Evolutionary conservation across 2,113 vertebrate genomes (phyloP).

Genomic region (Channa maculata): DNA sequence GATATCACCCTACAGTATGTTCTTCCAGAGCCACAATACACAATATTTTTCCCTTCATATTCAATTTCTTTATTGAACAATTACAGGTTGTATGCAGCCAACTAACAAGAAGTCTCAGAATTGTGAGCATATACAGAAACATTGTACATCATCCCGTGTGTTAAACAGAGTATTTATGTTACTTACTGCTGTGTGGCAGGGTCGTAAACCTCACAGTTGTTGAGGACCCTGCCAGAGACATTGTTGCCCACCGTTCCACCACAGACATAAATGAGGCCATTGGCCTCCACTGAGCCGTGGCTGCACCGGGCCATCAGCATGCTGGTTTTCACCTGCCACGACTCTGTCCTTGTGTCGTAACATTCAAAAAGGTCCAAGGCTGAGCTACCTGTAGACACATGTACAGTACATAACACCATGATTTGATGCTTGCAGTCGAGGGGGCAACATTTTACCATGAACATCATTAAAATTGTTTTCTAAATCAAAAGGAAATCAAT

Average conservation of each 20-base stretch:
- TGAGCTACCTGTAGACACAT: slow-evolving; percentile 87
- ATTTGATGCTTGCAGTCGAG: background rate
- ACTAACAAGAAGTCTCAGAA: background rate
- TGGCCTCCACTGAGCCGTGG: slow-evolving; percentile 94
- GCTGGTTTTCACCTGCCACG: slow-evolving; percentile 95
- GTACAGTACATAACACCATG: no score
- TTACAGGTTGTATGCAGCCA: background rate
- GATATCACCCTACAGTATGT: no score
- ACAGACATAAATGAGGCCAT: slow-evolving; percentile 95
- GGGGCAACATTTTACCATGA: background rate
- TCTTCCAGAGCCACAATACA: background rate
- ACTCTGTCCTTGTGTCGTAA: slow-evolving; percentile 95
- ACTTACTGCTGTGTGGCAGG: slow-evolving; percentile 93
- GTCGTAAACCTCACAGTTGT: slow-evolving; percentile 96
- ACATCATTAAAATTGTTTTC: background rate
- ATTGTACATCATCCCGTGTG: background rate
- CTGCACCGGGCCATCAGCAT: slow-evolving; percentile 97
- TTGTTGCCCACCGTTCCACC: slow-evolving; percentile 97
- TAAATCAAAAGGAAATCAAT: background rate
- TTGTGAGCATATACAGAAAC: background rate
- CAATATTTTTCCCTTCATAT: background rate
- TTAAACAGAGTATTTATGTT: background rate
- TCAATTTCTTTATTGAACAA: background rate
- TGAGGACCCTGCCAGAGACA: slow-evolving; percentile 93
- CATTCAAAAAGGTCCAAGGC: slow-evolving; percentile 96